Conservation (phyloP, 2,888 invertebrate species). For the Diloba caeruleocephala region DNA sequence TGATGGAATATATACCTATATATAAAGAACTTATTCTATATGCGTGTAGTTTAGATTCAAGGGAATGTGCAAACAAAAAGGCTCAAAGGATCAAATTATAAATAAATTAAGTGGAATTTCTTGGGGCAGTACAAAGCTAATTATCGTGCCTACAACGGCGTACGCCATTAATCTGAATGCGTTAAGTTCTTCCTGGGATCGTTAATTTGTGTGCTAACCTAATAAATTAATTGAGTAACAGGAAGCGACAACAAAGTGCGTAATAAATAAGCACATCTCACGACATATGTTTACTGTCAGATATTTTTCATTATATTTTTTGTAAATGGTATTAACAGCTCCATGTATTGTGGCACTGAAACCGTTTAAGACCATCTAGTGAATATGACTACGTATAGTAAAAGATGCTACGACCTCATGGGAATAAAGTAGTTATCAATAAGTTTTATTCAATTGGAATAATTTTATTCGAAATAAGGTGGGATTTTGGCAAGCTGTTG, state of each 20-base stretch:
- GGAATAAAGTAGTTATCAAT: constrained; percentile 84
- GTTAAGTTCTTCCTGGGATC: constrained; percentile 79
- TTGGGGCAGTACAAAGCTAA: constrained; percentile 47
- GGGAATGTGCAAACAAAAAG: constrained; percentile 31
- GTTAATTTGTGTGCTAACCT: constrained; percentile 80
- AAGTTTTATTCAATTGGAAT: constrained; percentile 79
- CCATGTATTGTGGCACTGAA: constrained; percentile 68
- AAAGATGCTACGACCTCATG: constrained; percentile 80
- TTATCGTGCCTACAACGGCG: constrained; percentile 56
- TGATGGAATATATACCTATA: no score
- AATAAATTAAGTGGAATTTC: constrained; percentile 42
- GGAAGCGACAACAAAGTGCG: constrained; percentile 81
- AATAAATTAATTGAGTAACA: constrained; percentile 83
- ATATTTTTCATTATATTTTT: constrained; percentile 69
- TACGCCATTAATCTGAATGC: constrained; percentile 67
- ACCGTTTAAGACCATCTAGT: constrained; percentile 78
- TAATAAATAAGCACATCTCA: constrained; percentile 78
- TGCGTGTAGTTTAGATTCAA: constrained; percentile 14
- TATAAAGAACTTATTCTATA: constrained; percentile 11
- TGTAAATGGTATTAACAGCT: constrained; percentile 69
- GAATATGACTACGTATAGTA: constrained; percentile 75
- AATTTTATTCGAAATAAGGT: constrained; percentile 66
- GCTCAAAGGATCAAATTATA: constrained; percentile 37
- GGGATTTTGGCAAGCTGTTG: constrained; percentile 60
- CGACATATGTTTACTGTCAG: constrained; percentile 74